A percentile compares a stretch with the other conserved stretches of the same genome.
Evolutionary conservation across 2,888 invertebrate genomes (phyloP).

Genomic region (Trissolcus japonicus): DNA sequence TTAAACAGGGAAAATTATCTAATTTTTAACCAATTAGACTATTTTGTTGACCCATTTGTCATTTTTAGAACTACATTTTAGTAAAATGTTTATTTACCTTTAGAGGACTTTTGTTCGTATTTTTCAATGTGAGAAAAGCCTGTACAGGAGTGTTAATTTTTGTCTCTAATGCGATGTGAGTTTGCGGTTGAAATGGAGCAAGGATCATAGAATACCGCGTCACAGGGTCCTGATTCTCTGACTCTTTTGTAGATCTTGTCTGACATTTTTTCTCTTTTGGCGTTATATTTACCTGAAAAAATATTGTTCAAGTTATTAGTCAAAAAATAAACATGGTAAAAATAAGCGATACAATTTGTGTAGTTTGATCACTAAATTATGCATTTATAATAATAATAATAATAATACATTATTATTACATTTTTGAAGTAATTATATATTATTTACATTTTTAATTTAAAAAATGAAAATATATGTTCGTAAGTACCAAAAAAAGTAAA

Average conservation of each 20-base stretch:
- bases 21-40: too few species aligned
- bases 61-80: not conserved
- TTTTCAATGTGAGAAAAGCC: constrained; percentile 62
- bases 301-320: not conserved
- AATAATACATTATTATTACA: too few species aligned
- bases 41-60: not conserved
- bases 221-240: constrained; percentile 6
- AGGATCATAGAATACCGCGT: constrained; percentile 60
- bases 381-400: too few species aligned
- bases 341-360: not conserved
- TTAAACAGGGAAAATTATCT: too few species aligned
- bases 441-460: too few species aligned
- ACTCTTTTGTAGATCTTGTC: constrained; percentile 1
- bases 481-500: too few species aligned
- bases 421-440: too few species aligned
- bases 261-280: constrained; percentile 58
- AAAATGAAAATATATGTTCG: too few species aligned
- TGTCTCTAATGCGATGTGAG: constrained; percentile 64
- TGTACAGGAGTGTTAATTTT: constrained; percentile 58
- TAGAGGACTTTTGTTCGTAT: constrained; percentile 56
- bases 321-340: not conserved
- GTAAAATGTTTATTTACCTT: constrained; percentile 16
- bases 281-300: constrained; percentile 46
- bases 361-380: not conserved
- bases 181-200: constrained; percentile 70